Percentiles rank a stretch among this genome's conserved stretches.
Evolutionary conservation across 2,888 invertebrate genomes (phyloP).

Genomic region (Torymus texanus): DNA sequence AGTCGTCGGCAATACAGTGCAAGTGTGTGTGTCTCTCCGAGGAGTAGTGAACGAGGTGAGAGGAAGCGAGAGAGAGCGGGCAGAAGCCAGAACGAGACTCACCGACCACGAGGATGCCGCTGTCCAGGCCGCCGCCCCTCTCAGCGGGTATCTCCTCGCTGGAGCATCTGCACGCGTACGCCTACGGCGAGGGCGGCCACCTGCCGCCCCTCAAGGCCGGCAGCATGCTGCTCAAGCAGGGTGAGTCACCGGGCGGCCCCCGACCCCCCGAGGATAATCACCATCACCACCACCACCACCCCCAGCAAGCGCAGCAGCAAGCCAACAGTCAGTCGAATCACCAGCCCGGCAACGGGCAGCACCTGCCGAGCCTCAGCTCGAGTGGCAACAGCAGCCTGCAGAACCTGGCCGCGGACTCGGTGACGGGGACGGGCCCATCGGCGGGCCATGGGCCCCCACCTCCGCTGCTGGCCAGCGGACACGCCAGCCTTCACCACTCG

Average conservation of each 20-base stretch:
- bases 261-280: neutral
- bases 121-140: conserved; percentile 50
- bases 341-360: neutral
- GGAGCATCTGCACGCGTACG: conserved; percentile 47
- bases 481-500: conserved; percentile 59
- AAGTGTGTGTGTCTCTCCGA: no score
- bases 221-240: conserved; percentile 73
- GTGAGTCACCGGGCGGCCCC: conserved; percentile 71
- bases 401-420: conserved; percentile 61
- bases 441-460: conserved; percentile 55
- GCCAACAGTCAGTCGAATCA: neutral
- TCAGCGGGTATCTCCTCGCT: conserved; percentile 42
- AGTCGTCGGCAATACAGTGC: neutral
- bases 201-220: conserved; percentile 72
- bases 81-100: neutral
- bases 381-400: conserved; percentile 70
- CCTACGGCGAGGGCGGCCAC: conserved; percentile 35
- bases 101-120: conserved; percentile 38
- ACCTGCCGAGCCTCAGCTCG: conserved; percentile 66
- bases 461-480: conserved; percentile 60
- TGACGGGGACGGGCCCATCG: conserved; percentile 57
- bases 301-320: conserved; percentile 26
- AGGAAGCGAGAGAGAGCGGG: neutral
- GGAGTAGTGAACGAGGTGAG: neutral
- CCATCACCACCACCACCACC: neutral